A percentile compares a stretch with the other conserved stretches of the same genome.
Evolutionary conservation across 2,797 vertebrate genomes (phyloP).

Genomic region (Xenopus petersii): DNA sequence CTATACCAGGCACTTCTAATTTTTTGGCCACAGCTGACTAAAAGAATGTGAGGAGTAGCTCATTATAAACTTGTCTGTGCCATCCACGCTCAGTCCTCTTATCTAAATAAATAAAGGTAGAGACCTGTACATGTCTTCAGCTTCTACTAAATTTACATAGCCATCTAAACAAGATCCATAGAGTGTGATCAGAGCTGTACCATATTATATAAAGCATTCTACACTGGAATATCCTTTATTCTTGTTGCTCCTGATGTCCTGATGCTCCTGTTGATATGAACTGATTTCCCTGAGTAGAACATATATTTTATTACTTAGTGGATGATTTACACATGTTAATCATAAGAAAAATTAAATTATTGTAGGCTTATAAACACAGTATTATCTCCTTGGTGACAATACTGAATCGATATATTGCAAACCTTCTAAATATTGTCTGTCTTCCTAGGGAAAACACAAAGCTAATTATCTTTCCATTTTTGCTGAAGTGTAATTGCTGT

Average conservation of each 20-base stretch:
- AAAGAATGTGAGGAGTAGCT: slow-evolving; percentile 43
- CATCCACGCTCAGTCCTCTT: slow-evolving; percentile 37
- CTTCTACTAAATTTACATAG: not conserved
- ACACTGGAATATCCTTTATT: not conserved
- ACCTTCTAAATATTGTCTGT: too few species aligned
- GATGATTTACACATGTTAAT: too few species aligned
- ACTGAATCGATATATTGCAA: too few species aligned
- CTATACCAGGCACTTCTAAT: slow-evolving; percentile 26
- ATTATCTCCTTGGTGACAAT: too few species aligned
- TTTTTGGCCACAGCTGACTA: slow-evolving; percentile 21
- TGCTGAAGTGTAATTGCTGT: too few species aligned
- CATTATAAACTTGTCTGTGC: slow-evolving; percentile 39
- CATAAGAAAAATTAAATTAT: too few species aligned
- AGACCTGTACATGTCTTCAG: not conserved
- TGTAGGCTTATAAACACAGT: too few species aligned
- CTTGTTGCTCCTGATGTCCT: not conserved
- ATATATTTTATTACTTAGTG: too few species aligned
- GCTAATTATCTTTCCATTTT: too few species aligned
- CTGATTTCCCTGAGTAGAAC: not conserved
- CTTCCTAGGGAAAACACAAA: too few species aligned
- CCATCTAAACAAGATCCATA: not conserved
- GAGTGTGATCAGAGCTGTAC: not conserved
- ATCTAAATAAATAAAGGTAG: slow-evolving; percentile 16
- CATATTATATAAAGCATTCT: not conserved
- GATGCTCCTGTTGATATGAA: too few species aligned